These are phyloP conservation scores for Chalcis sispes DNA, from an alignment of 2,888 invertebrate genomes.

Conservation along the genomic window DNA sequence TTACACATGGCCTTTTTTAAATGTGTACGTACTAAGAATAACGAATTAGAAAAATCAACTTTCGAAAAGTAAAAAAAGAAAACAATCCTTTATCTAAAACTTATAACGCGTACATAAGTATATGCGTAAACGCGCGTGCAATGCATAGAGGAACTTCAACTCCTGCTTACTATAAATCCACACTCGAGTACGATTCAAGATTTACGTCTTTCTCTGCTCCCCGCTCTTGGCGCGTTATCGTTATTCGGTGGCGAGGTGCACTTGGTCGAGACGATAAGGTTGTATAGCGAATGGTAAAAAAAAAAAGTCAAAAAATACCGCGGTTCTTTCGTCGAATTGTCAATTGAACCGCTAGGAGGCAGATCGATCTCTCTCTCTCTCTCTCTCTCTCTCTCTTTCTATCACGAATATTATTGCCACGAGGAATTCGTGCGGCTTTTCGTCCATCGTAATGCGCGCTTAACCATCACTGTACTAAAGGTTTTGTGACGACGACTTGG, in stretches of 20 bases:
- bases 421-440: not conserved
- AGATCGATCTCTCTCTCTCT: too few species aligned
- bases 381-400: too few species aligned
- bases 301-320: slow-evolving; percentile 59
- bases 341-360: slow-evolving; percentile 30
- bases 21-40: too few species aligned
- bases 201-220: slow-evolving; percentile 65
- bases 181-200: slow-evolving; percentile 55
- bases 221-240: slow-evolving; percentile 62
- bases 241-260: slow-evolving; percentile 59
- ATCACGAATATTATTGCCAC: not conserved
- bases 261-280: slow-evolving; percentile 64
- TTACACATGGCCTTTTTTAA: too few species aligned
- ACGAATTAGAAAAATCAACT: too few species aligned
- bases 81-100: too few species aligned
- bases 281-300: slow-evolving; percentile 60
- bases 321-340: slow-evolving; percentile 27
- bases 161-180: slow-evolving; percentile 46
- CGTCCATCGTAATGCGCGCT: slow-evolving; percentile 14
- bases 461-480: not conserved
- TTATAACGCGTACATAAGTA: too few species aligned
- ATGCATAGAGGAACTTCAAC: slow-evolving; percentile 49
- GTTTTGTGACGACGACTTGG: slow-evolving; percentile 1
- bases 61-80: too few species aligned
- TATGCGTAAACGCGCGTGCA: too few species aligned